Percentiles rank a stretch among this genome's conserved stretches.
phyloP scores from a whole-genome alignment of 2,113 vertebrate species.

The Acrocephalus kingi region DNA sequence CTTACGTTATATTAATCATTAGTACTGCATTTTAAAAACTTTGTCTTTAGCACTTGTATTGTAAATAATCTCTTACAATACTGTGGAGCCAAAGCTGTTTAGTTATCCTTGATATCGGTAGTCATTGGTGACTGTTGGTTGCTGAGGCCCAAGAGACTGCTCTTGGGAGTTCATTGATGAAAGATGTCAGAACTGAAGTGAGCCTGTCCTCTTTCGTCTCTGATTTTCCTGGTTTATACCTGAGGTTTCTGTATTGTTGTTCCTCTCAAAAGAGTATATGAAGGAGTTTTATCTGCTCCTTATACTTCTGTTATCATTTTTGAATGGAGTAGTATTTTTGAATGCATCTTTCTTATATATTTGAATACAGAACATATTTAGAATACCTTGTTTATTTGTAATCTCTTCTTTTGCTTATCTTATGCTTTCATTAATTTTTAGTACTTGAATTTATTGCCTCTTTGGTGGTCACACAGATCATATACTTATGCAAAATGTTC shows the following conservation, averaged over 20 bases:
- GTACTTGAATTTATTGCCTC: neutral
- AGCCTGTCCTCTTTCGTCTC: neutral
- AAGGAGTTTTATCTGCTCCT: neutral
- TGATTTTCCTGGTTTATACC: neutral
- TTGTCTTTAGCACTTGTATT: neutral
- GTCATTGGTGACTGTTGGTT: neutral
- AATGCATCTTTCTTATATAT: neutral
- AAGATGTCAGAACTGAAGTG: neutral
- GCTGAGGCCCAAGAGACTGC: neutral
- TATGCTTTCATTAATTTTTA: neutral
- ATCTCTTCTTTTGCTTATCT: neutral
- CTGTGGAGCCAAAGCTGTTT: neutral
- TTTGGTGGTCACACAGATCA: neutral
- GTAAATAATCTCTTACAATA: neutral
- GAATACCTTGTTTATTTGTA: neutral
- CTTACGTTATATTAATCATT: neutral
- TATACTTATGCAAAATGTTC: neutral
- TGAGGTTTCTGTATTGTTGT: neutral
- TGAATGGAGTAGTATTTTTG: neutral
- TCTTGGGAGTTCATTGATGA: neutral
- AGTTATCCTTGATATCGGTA: neutral
- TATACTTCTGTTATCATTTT: neutral
- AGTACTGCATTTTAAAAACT: neutral
- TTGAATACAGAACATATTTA: neutral
- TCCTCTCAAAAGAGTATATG: neutral